A percentile compares a stretch with the other conserved stretches of the same genome.
Conservation (phyloP, 2,113 vertebrate species). For the Xyrauchen texanus region DNA sequence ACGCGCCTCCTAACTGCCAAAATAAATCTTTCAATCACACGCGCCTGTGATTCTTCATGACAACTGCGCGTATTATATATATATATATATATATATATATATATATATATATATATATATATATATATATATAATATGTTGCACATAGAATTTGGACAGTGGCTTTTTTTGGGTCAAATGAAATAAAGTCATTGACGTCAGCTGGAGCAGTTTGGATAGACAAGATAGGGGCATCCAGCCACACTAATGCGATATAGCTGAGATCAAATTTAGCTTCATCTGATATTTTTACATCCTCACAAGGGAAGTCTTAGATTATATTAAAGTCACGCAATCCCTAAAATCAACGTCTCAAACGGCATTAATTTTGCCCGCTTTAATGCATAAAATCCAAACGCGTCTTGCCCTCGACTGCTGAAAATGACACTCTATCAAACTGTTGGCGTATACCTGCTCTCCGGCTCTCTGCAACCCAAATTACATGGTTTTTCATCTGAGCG, state of each 20-base stretch:
- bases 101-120: too few species aligned
- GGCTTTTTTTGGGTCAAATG: neutral
- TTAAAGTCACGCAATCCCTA: conserved; percentile 1
- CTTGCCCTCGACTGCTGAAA: neutral
- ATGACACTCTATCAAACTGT: conserved; percentile 8
- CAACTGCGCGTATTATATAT: too few species aligned
- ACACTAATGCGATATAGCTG: neutral
- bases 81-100: too few species aligned
- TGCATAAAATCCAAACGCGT: neutral
- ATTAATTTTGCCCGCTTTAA: neutral
- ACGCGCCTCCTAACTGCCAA: conserved; percentile 78
- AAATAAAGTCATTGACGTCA: neutral
- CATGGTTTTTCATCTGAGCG: conserved; percentile 21
- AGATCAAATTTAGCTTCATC: neutral
- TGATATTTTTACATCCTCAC: neutral
- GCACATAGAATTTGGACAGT: too few species aligned
- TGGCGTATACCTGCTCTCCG: conserved; percentile 1
- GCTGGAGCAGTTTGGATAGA: neutral
- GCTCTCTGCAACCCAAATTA: conserved; percentile 27
- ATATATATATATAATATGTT: too few species aligned
- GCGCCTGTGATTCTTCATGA: too few species aligned
- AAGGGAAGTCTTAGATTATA: neutral
- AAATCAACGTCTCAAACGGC: neutral
- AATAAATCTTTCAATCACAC: neutral
- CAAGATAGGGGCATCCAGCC: neutral